Evolutionary conservation across 2,113 vertebrate genomes (phyloP).

Genomic region (Tinamus guttatus): DNA sequence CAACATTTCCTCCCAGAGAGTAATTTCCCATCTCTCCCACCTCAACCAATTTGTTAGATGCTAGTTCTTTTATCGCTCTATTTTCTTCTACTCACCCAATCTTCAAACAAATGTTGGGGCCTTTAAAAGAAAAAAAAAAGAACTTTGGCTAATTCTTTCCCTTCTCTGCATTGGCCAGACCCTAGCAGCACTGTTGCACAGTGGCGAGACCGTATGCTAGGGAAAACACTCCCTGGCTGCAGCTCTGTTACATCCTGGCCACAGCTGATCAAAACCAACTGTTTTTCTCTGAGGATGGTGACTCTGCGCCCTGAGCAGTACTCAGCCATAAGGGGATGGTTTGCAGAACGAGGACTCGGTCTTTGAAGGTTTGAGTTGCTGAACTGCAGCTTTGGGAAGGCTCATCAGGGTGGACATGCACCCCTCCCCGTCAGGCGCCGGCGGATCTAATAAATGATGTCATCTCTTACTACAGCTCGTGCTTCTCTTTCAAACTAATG

Average conservation of each 20-base stretch:
- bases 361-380: not conserved
- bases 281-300: not conserved
- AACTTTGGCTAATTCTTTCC: not conserved
- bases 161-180: not conserved
- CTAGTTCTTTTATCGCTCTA: not conserved
- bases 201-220: not conserved
- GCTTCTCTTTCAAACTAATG: not conserved
- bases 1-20: not conserved
- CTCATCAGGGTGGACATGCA: not conserved
- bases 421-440: not conserved
- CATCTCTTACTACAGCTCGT: not conserved
- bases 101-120: too few species aligned
- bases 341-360: not conserved
- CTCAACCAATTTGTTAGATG: not conserved
- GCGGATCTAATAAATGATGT: not conserved
- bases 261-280: not conserved
- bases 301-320: not conserved
- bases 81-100: constrained; percentile 3
- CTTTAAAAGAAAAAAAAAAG: too few species aligned
- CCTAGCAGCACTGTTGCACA: not conserved
- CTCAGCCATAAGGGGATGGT: not conserved
- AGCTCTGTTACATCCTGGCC: not conserved
- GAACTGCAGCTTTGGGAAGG: not conserved
- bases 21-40: not conserved
- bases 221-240: not conserved